Conservation (phyloP, 64 coral and sea anemone genomes). For the Montipora cactus region DNA sequence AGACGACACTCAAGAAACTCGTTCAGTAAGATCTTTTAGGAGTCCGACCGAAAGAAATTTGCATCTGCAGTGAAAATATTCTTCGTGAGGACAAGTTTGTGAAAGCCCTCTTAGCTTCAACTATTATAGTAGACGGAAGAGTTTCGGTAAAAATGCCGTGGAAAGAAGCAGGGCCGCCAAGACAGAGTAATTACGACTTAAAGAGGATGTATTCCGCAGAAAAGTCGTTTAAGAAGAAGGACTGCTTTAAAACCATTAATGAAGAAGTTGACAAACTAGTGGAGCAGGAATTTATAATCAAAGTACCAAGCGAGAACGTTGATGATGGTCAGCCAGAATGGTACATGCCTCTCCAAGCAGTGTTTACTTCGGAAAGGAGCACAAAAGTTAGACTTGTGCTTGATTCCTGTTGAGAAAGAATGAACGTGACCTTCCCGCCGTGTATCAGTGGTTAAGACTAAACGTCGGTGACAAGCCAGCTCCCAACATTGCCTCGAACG, state of each 20-base stretch:
- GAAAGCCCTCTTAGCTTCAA: conserved; percentile 61
- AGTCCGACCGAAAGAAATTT: conserved; percentile 62
- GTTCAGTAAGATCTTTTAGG: conserved; percentile 51
- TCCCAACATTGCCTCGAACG: not conserved
- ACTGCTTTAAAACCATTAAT: not conserved
- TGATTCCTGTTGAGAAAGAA: not conserved
- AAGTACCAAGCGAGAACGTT: not conserved
- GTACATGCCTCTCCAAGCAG: not conserved
- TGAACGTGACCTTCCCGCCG: not conserved
- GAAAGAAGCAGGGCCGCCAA: not conserved
- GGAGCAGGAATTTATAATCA: not conserved
- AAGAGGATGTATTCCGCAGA: not conserved
- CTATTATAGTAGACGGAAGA: conserved; percentile 58
- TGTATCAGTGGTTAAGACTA: not conserved
- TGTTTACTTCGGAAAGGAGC: not conserved
- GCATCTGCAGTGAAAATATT: conserved; percentile 62
- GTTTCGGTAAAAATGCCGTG: not conserved
- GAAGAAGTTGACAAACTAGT: not conserved
- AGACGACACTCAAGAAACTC: conserved; percentile 63
- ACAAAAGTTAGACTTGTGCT: not conserved
- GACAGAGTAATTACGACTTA: not conserved
- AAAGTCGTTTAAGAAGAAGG: not conserved
- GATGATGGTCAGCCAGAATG: not conserved
- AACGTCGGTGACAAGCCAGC: not conserved
- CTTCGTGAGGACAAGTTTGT: conserved; percentile 68